A percentile compares a stretch with the other conserved stretches of the same genome.
Conservation (phyloP, 2,888 invertebrate species). For the Muscina levida region DNA sequence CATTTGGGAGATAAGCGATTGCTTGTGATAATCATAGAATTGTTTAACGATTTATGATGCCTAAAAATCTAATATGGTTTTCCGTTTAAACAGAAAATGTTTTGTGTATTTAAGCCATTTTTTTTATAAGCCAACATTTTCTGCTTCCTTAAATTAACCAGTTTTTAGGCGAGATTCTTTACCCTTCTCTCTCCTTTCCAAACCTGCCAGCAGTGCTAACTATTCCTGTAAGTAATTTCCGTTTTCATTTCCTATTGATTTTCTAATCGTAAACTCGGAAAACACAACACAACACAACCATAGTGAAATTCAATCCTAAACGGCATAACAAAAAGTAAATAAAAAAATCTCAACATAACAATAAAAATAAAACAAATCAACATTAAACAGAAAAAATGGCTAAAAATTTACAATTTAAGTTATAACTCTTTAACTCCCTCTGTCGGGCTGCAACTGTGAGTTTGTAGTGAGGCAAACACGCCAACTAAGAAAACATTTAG, state of each 20-base stretch:
- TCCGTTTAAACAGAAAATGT: too few species aligned
- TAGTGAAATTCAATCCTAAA: not conserved
- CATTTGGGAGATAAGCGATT: too few species aligned
- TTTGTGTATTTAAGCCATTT: too few species aligned
- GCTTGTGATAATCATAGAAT: too few species aligned
- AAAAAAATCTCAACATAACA: conserved; percentile 8
- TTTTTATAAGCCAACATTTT: too few species aligned
- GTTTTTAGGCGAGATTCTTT: not conserved
- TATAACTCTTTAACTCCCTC: conserved; percentile 32
- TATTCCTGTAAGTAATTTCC: too few species aligned
- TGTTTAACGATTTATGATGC: too few species aligned
- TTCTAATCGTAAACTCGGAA: conserved; percentile 47
- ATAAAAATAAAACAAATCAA: conserved; percentile 10
- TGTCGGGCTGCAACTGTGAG: too few species aligned
- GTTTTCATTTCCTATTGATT: conserved; percentile 64
- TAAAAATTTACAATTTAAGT: conserved; percentile 46
- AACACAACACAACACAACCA: conserved; percentile 32
- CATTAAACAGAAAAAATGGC: conserved; percentile 29
- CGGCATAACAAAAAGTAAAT: conserved; percentile 11
- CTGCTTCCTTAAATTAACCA: conserved; percentile 1
- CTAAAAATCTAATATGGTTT: too few species aligned
- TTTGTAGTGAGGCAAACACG: conserved; percentile 42
- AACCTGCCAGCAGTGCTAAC: too few species aligned
- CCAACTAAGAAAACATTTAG: conserved; percentile 38
- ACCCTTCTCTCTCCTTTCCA: conserved; percentile 59